phyloP scores from a whole-genome alignment of 2,113 vertebrate genomes.

The Labeo rohita region DNA sequence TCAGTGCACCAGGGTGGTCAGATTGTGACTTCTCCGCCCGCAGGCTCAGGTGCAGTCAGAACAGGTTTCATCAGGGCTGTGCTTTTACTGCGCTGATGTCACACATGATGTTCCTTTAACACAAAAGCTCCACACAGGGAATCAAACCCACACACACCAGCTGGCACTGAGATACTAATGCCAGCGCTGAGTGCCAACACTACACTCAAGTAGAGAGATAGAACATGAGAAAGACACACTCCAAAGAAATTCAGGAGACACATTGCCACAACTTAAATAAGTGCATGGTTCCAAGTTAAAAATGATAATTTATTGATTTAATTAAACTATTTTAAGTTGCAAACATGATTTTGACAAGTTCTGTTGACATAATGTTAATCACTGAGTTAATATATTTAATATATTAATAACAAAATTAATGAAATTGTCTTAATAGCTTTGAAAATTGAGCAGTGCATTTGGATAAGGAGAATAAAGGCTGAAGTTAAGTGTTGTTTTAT shows the following conservation, averaged over 20 bases:
- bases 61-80: constrained; percentile 38
- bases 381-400: neutral
- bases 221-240: neutral
- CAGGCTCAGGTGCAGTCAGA: constrained; percentile 42
- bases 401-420: no score
- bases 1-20: constrained; percentile 2
- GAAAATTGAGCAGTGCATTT: no score
- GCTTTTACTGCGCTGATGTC: constrained; percentile 47
- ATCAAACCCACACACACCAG: constrained; percentile 60
- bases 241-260: neutral
- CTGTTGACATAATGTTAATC: neutral
- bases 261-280: neutral
- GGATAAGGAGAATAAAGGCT: no score
- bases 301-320: neutral
- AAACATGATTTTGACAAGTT: neutral
- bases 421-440: no score
- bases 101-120: constrained; percentile 49
- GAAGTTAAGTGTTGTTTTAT: no score
- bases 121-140: constrained; percentile 49
- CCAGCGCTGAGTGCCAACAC: constrained; percentile 25
- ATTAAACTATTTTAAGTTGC: neutral
- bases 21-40: neutral
- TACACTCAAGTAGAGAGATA: neutral
- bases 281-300: neutral
- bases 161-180: constrained; percentile 41